Percentiles rank a stretch among this genome's conserved stretches.
Conservation (phyloP, 2,797 vertebrate species). For the Lepus oiostolus region DNA sequence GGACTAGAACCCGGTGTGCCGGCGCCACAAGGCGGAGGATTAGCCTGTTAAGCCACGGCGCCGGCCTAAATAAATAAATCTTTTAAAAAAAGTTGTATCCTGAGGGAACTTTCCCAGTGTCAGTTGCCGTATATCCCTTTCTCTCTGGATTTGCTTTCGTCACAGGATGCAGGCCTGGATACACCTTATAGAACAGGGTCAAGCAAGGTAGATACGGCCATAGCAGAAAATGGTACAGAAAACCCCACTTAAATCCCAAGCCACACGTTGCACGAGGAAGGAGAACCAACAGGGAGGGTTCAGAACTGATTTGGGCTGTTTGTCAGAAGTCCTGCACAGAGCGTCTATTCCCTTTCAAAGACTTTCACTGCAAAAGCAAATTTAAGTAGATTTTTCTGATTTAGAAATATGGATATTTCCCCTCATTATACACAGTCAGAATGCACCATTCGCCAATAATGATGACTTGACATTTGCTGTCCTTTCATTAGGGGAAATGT, state of each 20-base stretch:
- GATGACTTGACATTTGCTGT: slow-evolving; percentile 65
- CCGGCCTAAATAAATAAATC: too few relatives aligned
- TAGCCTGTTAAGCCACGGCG: too few relatives aligned
- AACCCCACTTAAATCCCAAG: slow-evolving; percentile 24
- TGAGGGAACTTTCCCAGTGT: not conserved
- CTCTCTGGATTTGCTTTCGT: not conserved
- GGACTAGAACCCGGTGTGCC: too few relatives aligned
- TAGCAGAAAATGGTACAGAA: not conserved
- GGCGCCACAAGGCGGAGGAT: too few relatives aligned
- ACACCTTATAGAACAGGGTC: not conserved
- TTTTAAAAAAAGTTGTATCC: too few relatives aligned
- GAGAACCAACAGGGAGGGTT: not conserved
- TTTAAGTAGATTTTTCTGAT: slow-evolving; percentile 48
- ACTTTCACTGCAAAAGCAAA: slow-evolving; percentile 32
- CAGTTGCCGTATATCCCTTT: not conserved
- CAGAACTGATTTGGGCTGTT: not conserved
- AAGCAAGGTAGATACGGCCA: not conserved
- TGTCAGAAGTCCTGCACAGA: not conserved
- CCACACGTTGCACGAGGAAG: not conserved
- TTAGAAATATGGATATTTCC: slow-evolving; percentile 25
- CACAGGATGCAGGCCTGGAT: not conserved
- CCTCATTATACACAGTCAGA: not conserved
- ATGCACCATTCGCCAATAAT: slow-evolving; percentile 29
- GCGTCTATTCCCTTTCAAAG: slow-evolving; percentile 9
- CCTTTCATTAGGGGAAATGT: slow-evolving; percentile 56